Conservation (phyloP, 2,888 invertebrate species). For the Trichogramma evanescens region DNA sequence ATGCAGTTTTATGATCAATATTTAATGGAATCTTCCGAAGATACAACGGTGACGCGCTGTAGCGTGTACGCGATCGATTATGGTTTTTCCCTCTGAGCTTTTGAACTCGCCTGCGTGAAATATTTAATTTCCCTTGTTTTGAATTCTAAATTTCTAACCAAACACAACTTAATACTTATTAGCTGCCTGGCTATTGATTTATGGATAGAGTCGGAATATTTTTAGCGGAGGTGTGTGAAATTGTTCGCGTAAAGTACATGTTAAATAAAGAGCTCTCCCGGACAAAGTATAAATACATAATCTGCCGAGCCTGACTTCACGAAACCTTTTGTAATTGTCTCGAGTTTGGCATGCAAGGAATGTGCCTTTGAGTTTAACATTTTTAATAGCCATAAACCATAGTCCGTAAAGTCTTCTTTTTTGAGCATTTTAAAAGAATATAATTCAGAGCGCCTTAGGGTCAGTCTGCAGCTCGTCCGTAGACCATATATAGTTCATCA, state of each 20-base stretch:
- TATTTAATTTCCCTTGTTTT: no score
- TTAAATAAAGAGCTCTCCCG: not conserved
- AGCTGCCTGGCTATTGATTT: no score
- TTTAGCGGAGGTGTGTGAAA: no score
- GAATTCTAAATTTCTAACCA: no score
- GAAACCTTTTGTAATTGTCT: constrained; percentile 16
- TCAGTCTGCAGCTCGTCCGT: constrained; percentile 31
- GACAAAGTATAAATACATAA: not conserved
- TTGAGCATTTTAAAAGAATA: constrained; percentile 26
- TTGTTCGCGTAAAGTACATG: no score
- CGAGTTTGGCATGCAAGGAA: constrained; percentile 13
- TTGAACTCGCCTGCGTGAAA: no score
- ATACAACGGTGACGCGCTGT: constrained; percentile 12
- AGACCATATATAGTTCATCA: constrained; percentile 46
- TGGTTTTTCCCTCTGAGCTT: no score
- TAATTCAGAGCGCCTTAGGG: constrained; percentile 40
- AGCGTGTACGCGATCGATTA: not conserved
- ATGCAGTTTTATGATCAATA: constrained; percentile 44
- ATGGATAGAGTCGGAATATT: no score
- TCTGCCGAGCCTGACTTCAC: not conserved
- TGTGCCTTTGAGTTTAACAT: not conserved
- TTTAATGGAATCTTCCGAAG: constrained; percentile 37
- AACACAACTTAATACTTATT: no score
- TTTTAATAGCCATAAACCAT: constrained; percentile 3
- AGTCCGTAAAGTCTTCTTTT: constrained; percentile 13